A percentile compares a stretch with the other conserved stretches of the same genome.
Evolutionary conservation across 2,113 vertebrate genomes (phyloP).

Genomic region (Larimichthys crocea): DNA sequence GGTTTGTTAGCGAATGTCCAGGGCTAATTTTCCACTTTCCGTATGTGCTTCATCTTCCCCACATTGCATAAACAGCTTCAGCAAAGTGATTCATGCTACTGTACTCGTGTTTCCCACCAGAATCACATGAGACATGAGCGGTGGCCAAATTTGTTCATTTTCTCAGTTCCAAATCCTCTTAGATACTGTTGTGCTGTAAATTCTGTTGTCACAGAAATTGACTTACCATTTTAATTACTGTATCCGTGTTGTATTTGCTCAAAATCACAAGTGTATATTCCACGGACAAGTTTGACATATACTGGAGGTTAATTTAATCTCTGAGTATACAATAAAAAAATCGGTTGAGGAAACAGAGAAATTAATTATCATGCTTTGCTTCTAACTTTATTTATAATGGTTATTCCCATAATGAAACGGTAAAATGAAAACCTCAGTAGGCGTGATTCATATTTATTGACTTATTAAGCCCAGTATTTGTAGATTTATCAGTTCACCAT

Average conservation of each 20-base stretch:
- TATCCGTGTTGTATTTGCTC: not conserved
- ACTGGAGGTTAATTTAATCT: constrained; percentile 6
- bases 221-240: constrained; percentile 14
- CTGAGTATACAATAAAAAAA: not conserved
- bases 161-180: constrained; percentile 3
- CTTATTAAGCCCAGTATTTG: not conserved
- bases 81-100: constrained; percentile 35
- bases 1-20: constrained; percentile 33
- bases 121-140: constrained; percentile 34
- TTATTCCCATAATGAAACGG: not conserved
- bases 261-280: not conserved
- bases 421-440: not conserved
- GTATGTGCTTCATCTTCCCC: constrained; percentile 25
- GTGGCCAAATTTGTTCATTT: constrained; percentile 26
- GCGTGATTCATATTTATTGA: not conserved
- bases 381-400: not conserved
- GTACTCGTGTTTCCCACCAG: constrained; percentile 33
- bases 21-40: constrained; percentile 37
- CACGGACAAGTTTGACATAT: not conserved
- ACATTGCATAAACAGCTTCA: constrained; percentile 30
- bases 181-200: not conserved
- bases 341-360: constrained; percentile 9
- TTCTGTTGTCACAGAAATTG: not conserved
- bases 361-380: not conserved
- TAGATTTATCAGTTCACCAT: not conserved